These are phyloP conservation scores for Sinocyclocheilus grahami DNA, from an alignment of 2,113 vertebrate genomes.

Conservation along the genomic window DNA sequence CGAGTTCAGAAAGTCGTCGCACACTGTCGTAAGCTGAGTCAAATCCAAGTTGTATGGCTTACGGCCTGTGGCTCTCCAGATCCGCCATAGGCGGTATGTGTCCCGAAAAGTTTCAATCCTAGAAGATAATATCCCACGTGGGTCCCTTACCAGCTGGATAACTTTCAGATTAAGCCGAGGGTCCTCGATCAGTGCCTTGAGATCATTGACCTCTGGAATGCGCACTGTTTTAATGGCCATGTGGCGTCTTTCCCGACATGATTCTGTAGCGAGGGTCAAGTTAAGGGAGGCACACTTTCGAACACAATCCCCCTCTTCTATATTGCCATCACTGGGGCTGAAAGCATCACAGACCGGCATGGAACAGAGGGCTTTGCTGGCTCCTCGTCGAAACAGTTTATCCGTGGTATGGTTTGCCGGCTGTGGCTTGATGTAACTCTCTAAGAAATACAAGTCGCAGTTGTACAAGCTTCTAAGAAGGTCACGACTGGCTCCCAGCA, in stretches of 20 bases:
- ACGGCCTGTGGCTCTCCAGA: conserved; percentile 90
- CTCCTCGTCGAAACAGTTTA: conserved; percentile 87
- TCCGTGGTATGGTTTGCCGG: conserved; percentile 89
- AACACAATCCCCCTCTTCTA: conserved; percentile 90
- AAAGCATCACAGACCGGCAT: conserved; percentile 81
- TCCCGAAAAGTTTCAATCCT: conserved; percentile 92
- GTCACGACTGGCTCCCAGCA: conserved; percentile 90
- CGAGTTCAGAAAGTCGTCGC: conserved; percentile 89
- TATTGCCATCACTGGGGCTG: conserved; percentile 70
- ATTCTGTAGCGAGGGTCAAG: conserved; percentile 82
- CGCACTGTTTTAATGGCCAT: conserved; percentile 92
- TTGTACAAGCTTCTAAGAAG: conserved; percentile 88
- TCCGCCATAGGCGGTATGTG: conserved; percentile 90
- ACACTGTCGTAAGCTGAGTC: conserved; percentile 87
- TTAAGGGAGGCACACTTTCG: conserved; percentile 86
- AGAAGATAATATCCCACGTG: conserved; percentile 88
- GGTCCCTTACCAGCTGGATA: conserved; percentile 91
- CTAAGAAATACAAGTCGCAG: conserved; percentile 89
- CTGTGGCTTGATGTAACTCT: conserved; percentile 91
- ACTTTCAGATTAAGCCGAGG: conserved; percentile 90
- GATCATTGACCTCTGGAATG: conserved; percentile 85
- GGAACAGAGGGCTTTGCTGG: conserved; percentile 88
- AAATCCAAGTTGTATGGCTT: conserved; percentile 90
- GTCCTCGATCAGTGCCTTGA: conserved; percentile 87
- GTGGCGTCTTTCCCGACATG: conserved; percentile 83